These are phyloP conservation scores for Cephus spinipes DNA, from an alignment of 2,888 invertebrate genomes.

Conservation along the genomic window DNA sequence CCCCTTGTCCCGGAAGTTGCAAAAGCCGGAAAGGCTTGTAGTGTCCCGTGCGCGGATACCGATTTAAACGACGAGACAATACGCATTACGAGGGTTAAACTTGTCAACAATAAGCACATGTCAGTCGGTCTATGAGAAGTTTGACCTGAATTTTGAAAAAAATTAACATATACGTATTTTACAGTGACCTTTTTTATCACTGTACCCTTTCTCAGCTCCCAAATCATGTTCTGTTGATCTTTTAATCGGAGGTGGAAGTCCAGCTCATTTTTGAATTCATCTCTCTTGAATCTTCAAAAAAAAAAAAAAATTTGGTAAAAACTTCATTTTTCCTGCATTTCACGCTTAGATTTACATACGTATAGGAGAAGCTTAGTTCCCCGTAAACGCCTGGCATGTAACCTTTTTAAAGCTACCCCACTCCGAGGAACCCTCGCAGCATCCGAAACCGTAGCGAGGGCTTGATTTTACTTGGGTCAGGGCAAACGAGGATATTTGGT, in stretches of 20 bases:
- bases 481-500: conserved; percentile 17
- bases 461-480: conserved; percentile 1
- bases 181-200: background rate
- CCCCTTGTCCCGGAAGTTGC: background rate
- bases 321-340: conserved; percentile 31
- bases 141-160: background rate
- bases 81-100: background rate
- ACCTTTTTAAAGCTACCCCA: conserved; percentile 24
- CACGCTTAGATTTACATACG: conserved; percentile 36
- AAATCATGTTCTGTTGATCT: background rate
- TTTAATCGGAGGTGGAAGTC: background rate
- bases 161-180: background rate
- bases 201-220: background rate
- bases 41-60: conserved; percentile 34
- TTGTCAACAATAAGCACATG: background rate
- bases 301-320: background rate
- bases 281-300: background rate
- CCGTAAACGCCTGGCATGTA: conserved; percentile 31
- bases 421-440: background rate
- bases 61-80: conserved; percentile 36
- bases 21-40: background rate
- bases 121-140: background rate
- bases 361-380: conserved; percentile 30
- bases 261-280: background rate
- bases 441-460: background rate